Evolutionary conservation across 2,888 invertebrate genomes (phyloP).

Genomic region (Drosophila lutescens): DNA sequence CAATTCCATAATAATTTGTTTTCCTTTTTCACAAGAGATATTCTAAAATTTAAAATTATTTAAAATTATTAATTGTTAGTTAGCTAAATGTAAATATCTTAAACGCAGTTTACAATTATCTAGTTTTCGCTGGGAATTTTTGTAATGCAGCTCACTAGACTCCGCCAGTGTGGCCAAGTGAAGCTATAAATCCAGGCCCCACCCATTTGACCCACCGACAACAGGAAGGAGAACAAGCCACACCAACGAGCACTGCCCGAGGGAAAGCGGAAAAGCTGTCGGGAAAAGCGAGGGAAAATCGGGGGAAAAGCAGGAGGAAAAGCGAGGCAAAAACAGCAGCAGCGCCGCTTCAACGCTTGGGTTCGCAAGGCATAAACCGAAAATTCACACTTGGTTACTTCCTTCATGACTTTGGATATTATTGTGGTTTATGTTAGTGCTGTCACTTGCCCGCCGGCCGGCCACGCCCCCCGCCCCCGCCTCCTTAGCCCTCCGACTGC

Average conservation of each 20-base stretch:
- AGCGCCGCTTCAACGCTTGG: slow-evolving; percentile 43
- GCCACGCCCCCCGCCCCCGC: slow-evolving; percentile 20
- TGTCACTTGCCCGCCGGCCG: slow-evolving; percentile 68
- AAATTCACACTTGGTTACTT: slow-evolving; percentile 79
- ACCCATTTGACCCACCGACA: slow-evolving; percentile 27
- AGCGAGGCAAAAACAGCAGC: slow-evolving; percentile 1
- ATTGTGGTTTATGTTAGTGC: slow-evolving; percentile 78
- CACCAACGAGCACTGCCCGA: slow-evolving; percentile 19
- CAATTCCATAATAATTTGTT: no score
- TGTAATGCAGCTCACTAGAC: not conserved
- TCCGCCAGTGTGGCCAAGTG: slow-evolving; percentile 7
- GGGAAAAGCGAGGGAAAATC: not conserved
- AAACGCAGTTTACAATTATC: not conserved
- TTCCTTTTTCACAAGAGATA: no score
- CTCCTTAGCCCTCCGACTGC: slow-evolving; percentile 7
- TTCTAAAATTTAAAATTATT: no score
- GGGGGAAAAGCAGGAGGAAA: not conserved
- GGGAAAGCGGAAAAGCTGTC: slow-evolving; percentile 23
- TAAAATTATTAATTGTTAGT: no score
- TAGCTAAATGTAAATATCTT: no score
- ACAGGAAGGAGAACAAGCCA: slow-evolving; percentile 21
- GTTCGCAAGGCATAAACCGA: slow-evolving; percentile 73
- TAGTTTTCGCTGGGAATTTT: not conserved
- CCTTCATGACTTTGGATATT: slow-evolving; percentile 79
- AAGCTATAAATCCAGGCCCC: slow-evolving; percentile 17